Base-by-base conservation (phyloP, 2,797 vertebrate species). In the Melanotaenia boesemani region DNA sequence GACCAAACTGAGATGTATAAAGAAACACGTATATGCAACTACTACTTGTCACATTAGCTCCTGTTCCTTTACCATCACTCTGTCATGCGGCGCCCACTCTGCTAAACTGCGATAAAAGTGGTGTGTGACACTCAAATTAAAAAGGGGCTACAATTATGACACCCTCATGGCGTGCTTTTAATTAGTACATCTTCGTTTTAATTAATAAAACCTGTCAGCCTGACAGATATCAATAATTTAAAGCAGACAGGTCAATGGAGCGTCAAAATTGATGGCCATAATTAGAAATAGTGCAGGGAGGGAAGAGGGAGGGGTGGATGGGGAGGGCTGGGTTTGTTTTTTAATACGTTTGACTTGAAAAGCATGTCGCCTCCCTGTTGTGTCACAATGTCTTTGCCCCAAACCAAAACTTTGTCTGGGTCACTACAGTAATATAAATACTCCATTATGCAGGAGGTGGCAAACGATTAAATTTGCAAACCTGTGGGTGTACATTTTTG, bases 181-280 rank as follows among this genome's bases (percentile, higher is more conserved):
- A 94, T 94, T 91, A 93, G 88, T 88, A 83, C 85, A 84, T 90
- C 88, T 90, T 84, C 80, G 84, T 93, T 92, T 92, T 90, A 94
- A 95, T 95, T 92, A 93, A 94, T 93, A 91, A 92, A 89, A 64
- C 69, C 88, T 78, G 79, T 89, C 86, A 87, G 67, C 58, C 68
- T 85, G 72, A 88, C 84, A 76, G 77, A 89, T 88, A 92, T 94
- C 90, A 91, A 93, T 92, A 89, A 93, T 89, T 92, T 83, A 91
- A 72, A 84, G 39, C 61, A 82, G 89, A 73, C 86, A 81, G 77
- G 82, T 85, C 84, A 85, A 76, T 65, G 73, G 77, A 79, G 81
- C 77, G 62, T 86, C 62, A 70, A 85, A 91, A 93, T 87, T 85
- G 79, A 93, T 82, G 86, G 72, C 70, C 77, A 72, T 91, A 90